Evolutionary conservation across 2,888 invertebrate genomes (phyloP), one percentile per base, ranked within the genome.

Genomic region (Eilema griseolum): DNA sequence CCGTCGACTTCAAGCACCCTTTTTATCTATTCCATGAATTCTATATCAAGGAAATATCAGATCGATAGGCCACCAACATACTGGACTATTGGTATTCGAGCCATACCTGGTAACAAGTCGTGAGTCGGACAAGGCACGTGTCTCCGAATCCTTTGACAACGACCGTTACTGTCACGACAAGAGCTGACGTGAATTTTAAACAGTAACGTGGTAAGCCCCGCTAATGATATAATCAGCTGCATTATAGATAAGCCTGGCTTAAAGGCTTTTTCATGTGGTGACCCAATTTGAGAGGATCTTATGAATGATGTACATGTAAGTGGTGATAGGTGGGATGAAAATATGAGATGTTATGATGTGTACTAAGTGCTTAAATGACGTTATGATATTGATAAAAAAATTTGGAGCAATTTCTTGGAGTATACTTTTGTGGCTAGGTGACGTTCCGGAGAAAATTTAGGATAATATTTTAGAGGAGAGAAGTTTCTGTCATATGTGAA

Each of bases 131-230:
- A 72, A 68, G 74, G 78, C 75, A 75, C 79, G 80, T 71, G 74
- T 70, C 73, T 64, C 67, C 66, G 75, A 71, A 83, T 74, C 79
- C 85, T 83, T 85, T 85, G 83, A 86, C 84, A 77, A 71, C 74
- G 81, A 77, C 71, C 82, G 83, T 83, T 63, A 83, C 85, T 82
- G 86, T 85, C 85, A 85, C 81, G 78, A 78, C 59, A 71, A 70
- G 61, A 79, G 73, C 74, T 79, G 84, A 76, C 82, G 75, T 85
- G 87, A 87, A 88, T 88, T 79, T 83, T 83, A 88, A 88, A 82
- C 80, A 84, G 82, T 59, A 61, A 71, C 72, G 68, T 81, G 71
- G 82, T 78, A 82, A 79, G 72, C 71, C 73, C 71, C 66, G 24
- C 57, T 68, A 72, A 75, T 81, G 79, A 74, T 82, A 73, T 83